Conservation (phyloP, 2,888 invertebrate species). For the Hydropsyche betteni region DNA sequence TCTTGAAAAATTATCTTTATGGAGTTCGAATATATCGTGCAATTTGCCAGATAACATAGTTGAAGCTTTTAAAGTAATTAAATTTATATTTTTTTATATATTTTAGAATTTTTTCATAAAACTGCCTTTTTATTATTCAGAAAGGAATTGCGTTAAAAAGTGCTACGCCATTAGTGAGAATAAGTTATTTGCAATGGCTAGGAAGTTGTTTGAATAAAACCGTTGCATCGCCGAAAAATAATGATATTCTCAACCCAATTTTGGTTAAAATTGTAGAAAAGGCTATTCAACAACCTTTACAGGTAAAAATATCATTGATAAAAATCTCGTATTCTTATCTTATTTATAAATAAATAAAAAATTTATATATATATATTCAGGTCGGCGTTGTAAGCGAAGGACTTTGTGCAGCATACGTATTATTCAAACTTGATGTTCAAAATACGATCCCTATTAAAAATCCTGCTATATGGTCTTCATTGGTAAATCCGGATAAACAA, state of each 20-base stretch:
- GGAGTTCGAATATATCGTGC: conserved; percentile 77
- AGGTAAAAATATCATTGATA: conserved; percentile 60
- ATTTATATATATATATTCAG: conserved; percentile 38
- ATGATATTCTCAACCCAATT: conserved; percentile 66
- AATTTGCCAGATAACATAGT: conserved; percentile 73
- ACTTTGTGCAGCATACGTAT: conserved; percentile 72
- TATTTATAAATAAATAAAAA: not conserved
- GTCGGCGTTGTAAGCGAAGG: conserved; percentile 75
- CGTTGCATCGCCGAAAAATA: conserved; percentile 57
- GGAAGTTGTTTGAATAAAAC: conserved; percentile 71
- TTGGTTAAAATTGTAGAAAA: conserved; percentile 78
- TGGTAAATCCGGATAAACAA: conserved; percentile 80
- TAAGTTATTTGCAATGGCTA: conserved; percentile 81
- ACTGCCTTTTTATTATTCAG: conserved; percentile 57
- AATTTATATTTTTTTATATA: conserved; percentile 22
- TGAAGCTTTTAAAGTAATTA: conserved; percentile 68
- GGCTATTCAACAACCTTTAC: conserved; percentile 78
- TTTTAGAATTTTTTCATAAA: no score
- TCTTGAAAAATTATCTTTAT: conserved; percentile 81
- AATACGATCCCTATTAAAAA: conserved; percentile 61
- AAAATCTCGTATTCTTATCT: not conserved
- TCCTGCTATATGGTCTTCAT: conserved; percentile 72
- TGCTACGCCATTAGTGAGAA: conserved; percentile 78
- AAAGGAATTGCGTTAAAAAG: conserved; percentile 80
- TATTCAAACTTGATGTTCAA: conserved; percentile 70